Base-by-base conservation (phyloP, 2,797 vertebrate genomes). In the Phataginus tetradactyla region DNA sequence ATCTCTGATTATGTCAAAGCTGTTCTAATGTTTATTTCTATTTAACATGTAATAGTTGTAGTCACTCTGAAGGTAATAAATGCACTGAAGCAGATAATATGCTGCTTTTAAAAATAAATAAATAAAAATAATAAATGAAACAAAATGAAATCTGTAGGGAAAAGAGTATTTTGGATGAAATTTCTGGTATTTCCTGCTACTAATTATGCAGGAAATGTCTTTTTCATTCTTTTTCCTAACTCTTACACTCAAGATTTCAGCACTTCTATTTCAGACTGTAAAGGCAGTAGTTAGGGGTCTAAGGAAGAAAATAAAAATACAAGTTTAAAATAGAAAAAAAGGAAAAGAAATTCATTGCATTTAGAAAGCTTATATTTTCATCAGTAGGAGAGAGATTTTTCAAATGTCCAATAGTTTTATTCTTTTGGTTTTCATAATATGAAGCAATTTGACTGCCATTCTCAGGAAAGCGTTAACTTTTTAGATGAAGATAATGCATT, bases 181-280 rank as follows among this genome's bases (percentile, higher is more conserved):
- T 90, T 96, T 93, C 69, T 97, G 95, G 93, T 84, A 97, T 98
- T 97, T 98, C 95, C 96, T 98, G 85, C 9, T 89, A 39, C 55
- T 93, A 94, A 94, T 88, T 64, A 94, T 51, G 14, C 53, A 94
- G 96, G 95, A 96, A 97, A 92, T 95, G 59, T 88, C 69, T 92
- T 96, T 96, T 97, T 96, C 63, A 86, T 96, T 57, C 42, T 80
- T 90, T 95, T 34, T 20, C 32, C 5, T 34, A 92, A 21, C 2
- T n/a, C 17, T 85, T 72, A 74, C 37, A 61, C 32, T 97, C 63
- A 94, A 72, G 45, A 96, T 91, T 96, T 94, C 37, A 94, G 49
- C 42, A 94, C 51, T 95, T 96, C 77, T 84, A 51, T 95, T 96
- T 97, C 77, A 94, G 69, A 93, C 61, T 79, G 13, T 12, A 45